These are phyloP conservation scores for Cataglyphis albicans DNA, from an alignment of 2,888 invertebrate species.

Conservation along the genomic window DNA sequence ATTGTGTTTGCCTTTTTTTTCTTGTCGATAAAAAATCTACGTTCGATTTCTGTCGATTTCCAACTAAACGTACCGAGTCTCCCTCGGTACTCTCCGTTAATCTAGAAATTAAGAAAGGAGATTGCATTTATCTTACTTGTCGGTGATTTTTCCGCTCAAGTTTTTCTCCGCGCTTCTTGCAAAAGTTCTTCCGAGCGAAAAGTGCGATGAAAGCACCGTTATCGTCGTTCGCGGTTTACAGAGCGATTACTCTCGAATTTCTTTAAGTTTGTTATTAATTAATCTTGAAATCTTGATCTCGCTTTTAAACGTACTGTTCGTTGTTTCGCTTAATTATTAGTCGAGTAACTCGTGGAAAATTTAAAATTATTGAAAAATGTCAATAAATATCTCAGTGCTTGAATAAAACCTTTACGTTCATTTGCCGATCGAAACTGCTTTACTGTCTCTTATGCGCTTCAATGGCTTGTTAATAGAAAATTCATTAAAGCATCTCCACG, in stretches of 20 bases:
- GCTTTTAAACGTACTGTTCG: constrained; percentile 22
- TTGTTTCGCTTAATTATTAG: constrained; percentile 25
- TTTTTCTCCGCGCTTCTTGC: constrained; percentile 22
- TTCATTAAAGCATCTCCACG: constrained; percentile 19
- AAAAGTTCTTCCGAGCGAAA: constrained; percentile 8
- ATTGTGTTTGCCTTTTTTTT: neutral
- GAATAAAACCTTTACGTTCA: neutral
- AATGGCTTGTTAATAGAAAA: constrained; percentile 46
- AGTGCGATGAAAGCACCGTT: constrained; percentile 25
- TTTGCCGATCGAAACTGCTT: constrained; percentile 25
- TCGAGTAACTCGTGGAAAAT: constrained; percentile 1
- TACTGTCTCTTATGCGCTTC: constrained; percentile 24
- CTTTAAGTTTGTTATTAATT: constrained; percentile 31
- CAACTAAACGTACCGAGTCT: constrained; percentile 1
- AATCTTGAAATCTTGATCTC: constrained; percentile 9
- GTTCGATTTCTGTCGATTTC: constrained; percentile 37
- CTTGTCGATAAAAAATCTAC: neutral
- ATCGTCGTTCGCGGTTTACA: constrained; percentile 31
- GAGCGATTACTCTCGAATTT: neutral
- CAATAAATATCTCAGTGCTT: constrained; percentile 20
- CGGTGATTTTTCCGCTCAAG: constrained; percentile 38
- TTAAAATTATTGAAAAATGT: neutral
- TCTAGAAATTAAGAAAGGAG: constrained; percentile 42
- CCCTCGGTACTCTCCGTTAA: constrained; percentile 11
- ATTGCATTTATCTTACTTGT: constrained; percentile 36